Evolutionary conservation across 1,140 invertebrate species (phyloP), one percentile per base, ranked within the genome.

Genomic region (Bombus picipes): DNA sequence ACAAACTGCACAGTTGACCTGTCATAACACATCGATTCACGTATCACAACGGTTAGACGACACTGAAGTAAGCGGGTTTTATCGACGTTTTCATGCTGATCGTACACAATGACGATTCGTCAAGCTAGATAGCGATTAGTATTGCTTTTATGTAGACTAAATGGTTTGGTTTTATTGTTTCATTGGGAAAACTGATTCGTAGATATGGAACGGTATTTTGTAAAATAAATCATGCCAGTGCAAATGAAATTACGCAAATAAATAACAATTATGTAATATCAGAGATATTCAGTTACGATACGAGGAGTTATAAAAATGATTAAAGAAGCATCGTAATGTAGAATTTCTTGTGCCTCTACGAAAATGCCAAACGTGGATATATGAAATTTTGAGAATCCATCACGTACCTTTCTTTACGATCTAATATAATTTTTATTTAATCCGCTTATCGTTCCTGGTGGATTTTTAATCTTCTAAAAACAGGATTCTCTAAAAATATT

Each of bases 31-130:
- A 47, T 71, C 78, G 43, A 80, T 37, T 70, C 32, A 39, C 57
- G 37, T 43, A 25, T 65, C 57, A n/a, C 28, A 79, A 41, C 62
- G 28, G 39, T 79, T 66, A 39, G 39, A 32, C 39, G n/a, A 32
- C 74, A 76, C 25, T 32, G 74, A 76, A 28, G 34, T 57, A 76
- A 73, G 71, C 71, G 41, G 13, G n/a, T 73, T 73, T 73, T 73
- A 43, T 73, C 28, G 41, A 73, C 28, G 15, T 43, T 43, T 15
- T 73, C 71, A 43, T 73, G 53, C 74, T 76, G 25, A 37, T 75
- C n/a, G 25, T 53, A 75, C 73, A 53, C 10, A 75, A 8, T 1
- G 32, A 75, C 32, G 32, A 59, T 18, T 39, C 13, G 28, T 9
- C 25, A 73, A 28, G 37, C 70, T 72, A 15, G 39, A 71, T 39